phyloP scores from a whole-genome alignment of 1,140 invertebrate genomes.

The Liolophura sinensis region DNA sequence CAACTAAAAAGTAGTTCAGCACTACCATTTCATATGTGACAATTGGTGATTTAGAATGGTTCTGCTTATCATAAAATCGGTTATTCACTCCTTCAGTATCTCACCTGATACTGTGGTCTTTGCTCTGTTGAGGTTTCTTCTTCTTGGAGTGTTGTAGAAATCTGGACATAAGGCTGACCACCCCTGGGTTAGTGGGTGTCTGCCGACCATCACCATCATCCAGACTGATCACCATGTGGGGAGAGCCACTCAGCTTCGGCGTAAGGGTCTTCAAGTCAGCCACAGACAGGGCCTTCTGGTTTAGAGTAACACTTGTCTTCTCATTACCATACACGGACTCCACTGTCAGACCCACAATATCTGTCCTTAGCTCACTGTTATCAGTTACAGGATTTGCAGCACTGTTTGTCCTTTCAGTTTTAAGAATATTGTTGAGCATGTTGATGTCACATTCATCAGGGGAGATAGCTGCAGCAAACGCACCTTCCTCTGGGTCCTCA shows the following conservation, averaged over 20 bases:
- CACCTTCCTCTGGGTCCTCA: too few relatives aligned
- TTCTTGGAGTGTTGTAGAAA: constrained; percentile 28
- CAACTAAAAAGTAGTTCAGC: too few relatives aligned
- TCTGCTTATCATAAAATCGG: too few relatives aligned
- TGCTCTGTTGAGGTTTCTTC: constrained; percentile 16
- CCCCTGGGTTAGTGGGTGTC: constrained; percentile 4
- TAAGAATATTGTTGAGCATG: not conserved
- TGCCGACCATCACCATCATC: not conserved
- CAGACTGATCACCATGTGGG: not conserved
- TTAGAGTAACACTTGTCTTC: not conserved
- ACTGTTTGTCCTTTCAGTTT: not conserved
- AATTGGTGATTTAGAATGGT: not conserved
- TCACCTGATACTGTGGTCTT: constrained; percentile 39
- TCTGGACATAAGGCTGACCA: constrained; percentile 28
- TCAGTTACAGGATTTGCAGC: not conserved
- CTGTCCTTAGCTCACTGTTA: not conserved
- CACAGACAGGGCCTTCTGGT: not conserved
- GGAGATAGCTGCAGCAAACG: too few relatives aligned
- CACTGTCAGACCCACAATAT: not conserved
- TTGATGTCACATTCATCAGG: not conserved
- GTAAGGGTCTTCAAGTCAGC: not conserved
- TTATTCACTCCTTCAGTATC: too few relatives aligned
- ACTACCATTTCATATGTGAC: not conserved
- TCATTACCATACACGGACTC: not conserved
- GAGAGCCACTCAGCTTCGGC: not conserved